Base-by-base conservation (phyloP, 2,888 invertebrate genomes). In the Pristionchus entomophagus region DNA sequence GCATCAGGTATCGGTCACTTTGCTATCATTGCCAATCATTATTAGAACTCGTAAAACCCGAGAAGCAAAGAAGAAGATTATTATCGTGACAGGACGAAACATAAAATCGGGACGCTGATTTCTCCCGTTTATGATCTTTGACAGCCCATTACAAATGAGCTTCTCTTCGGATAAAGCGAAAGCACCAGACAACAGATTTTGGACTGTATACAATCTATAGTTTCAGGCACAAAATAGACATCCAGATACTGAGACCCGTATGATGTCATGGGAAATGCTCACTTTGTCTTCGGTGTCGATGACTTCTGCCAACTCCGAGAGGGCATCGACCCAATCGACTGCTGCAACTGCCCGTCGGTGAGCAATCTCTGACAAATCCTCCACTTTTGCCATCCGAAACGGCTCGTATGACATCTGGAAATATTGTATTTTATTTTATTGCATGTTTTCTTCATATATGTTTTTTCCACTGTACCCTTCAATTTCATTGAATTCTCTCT, bases 301-400 rank as follows among this genome's bases (percentile, higher is more conserved):
- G 17, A 90, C 83, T n/a, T 93, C 92, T 1, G 90, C 90, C 62
- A 93, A 90, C 87, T 93, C 93, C 6, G 91, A 89, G 82, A 93
- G 87, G 51, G 89, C 88, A 65, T 93, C 93, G 22, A 93, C 92
- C 93, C 93, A 93, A 80, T 93, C 93, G 29, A 93, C 93, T 6
- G 92, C 92, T 0, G 93, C 92, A 41, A 93, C 89, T 2, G 93
- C 93, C 84, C 93, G 87, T 73, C 93, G 87, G 86, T 93, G 92
- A 14, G 93, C 93, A 85, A 93, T 93, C 35, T 89, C 90, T 35
- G 92, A 87, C 69, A 93, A 85, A 80, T 93, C 93, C 84, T 93
- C 93, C 12, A 92, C 89, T 73, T 89, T 87, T 14, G 91, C 90
- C 90, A 91, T 90, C 73, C 91, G 86, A 73, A 90, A 91, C 26